These are phyloP conservation scores for Hyphantria cunea DNA, from an alignment of 1,140 invertebrate genomes.

Conservation along the genomic window DNA sequence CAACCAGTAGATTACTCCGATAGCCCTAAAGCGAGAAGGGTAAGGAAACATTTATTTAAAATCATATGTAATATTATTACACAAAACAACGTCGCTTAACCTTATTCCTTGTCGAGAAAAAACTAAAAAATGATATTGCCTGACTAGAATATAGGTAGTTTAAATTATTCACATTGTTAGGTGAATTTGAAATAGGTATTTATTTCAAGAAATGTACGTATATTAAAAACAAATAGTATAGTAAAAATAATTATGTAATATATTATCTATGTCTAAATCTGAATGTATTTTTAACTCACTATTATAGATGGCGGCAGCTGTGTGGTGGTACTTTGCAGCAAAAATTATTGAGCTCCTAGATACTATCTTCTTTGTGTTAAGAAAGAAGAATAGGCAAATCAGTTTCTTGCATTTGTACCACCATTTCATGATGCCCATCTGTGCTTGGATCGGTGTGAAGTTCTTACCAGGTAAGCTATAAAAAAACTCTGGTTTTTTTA, in stretches of 20 bases:
- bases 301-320: slow-evolving; percentile 83
- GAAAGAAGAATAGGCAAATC: slow-evolving; percentile 90
- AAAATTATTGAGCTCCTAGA: slow-evolving; percentile 86
- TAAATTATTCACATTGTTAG: too few species aligned
- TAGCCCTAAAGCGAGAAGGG: slow-evolving; percentile 87
- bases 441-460: slow-evolving; percentile 92
- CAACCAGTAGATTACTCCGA: slow-evolving; percentile 92
- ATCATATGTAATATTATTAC: too few species aligned
- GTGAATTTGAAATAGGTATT: too few species aligned
- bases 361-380: slow-evolving; percentile 91
- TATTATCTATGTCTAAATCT: too few species aligned
- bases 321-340: slow-evolving; percentile 85
- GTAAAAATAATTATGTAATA: too few species aligned
- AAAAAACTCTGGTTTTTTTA: too few species aligned
- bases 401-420: slow-evolving; percentile 88
- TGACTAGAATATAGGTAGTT: too few species aligned
- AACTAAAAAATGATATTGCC: too few species aligned
- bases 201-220: too few species aligned
- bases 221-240: too few species aligned
- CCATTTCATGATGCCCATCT: slow-evolving; percentile 86
- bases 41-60: slow-evolving; percentile 74
- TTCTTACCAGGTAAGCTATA: slow-evolving; percentile 83
- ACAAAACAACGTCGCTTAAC: too few species aligned
- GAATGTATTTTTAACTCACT: background rate
- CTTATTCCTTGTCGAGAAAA: too few species aligned